Conservation (phyloP, 2,113 vertebrate species). For the human region GRCh38 chr7:2505001-2505500, state of each 20-base stretch:
- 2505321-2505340: too few relatives aligned
- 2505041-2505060: constrained; percentile 30
- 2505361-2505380: not conserved
- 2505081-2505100: constrained; percentile 44
- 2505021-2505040: constrained; percentile 50
- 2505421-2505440: not conserved
- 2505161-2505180: not conserved
- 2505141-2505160: not conserved
- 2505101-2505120: constrained; percentile 25
- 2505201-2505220: not conserved
- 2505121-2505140: not conserved
- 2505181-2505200: not conserved
- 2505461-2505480: fast-evolving
- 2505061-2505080: not conserved
- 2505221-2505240: too few relatives aligned
- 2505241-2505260: fast-evolving
- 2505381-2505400: fast-evolving
- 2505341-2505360: fast-evolving
- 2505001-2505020: constrained; percentile 53
- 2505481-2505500: not conserved
- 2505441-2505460: not conserved
- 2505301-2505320: fast-evolving
- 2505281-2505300: not conserved
- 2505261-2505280: fast-evolving
- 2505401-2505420: not conserved